Conservation (phyloP, 2,797 vertebrate genomes). For the Oceanodroma leucorhoa region DNA sequence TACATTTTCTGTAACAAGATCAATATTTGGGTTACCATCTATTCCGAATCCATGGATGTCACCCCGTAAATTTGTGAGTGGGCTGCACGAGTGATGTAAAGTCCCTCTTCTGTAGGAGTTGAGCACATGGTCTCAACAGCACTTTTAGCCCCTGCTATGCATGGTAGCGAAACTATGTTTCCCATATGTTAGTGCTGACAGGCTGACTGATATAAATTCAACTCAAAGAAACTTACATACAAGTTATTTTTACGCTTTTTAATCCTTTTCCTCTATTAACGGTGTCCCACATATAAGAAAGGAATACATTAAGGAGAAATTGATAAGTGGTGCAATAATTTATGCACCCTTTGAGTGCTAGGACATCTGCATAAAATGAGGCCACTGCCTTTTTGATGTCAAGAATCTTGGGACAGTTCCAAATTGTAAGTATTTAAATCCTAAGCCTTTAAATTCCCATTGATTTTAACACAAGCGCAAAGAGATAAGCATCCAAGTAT, state of each 20-base stretch:
- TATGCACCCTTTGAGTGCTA: conserved; percentile 64
- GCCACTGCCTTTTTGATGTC: conserved; percentile 53
- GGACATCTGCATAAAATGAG: conserved; percentile 59
- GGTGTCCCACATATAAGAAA: conserved; percentile 54
- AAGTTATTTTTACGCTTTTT: conserved; percentile 65
- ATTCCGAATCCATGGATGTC: conserved; percentile 48
- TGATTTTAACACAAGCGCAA: conserved; percentile 36
- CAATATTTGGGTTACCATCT: conserved; percentile 49
- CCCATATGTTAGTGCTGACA: conserved; percentile 71
- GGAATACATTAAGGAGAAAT: conserved; percentile 67
- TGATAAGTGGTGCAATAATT: conserved; percentile 65
- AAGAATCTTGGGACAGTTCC: conserved; percentile 62
- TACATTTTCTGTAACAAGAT: conserved; percentile 17
- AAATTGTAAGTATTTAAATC: conserved; percentile 61
- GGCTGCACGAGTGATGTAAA: conserved; percentile 53
- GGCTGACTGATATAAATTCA: conserved; percentile 69
- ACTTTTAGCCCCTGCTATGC: conserved; percentile 63
- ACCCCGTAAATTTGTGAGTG: conserved; percentile 57
- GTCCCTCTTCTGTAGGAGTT: conserved; percentile 64
- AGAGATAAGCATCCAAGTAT: conserved; percentile 30
- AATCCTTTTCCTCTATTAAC: conserved; percentile 53
- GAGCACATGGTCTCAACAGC: conserved; percentile 68
- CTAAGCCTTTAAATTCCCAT: conserved; percentile 46
- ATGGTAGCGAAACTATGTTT: conserved; percentile 61
- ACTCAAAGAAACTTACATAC: conserved; percentile 69